Conservation (phyloP, 2,113 vertebrate genomes). For the Lonchura striata region DNA sequence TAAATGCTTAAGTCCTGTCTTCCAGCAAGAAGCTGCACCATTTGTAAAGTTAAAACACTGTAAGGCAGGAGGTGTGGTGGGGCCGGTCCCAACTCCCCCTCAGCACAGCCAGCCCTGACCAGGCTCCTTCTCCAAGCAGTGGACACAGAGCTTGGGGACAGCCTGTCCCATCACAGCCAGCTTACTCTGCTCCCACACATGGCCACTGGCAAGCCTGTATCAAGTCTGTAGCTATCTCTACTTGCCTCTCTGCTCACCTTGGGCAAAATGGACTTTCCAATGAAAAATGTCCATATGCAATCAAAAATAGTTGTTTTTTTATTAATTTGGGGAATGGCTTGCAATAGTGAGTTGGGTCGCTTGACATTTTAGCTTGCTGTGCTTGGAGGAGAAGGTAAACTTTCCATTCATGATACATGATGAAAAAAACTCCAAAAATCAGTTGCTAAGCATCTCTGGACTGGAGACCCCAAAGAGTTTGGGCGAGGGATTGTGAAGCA, state of each 20-base stretch:
- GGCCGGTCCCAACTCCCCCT: neutral
- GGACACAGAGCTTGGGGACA: neutral
- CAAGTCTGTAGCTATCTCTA: fast-evolving
- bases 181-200: neutral
- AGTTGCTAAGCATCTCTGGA: neutral
- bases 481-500: neutral
- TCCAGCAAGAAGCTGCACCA: neutral
- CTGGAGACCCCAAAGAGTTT: neutral
- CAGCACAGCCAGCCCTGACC: neutral
- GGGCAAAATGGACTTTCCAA: neutral
- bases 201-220: fast-evolving
- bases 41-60: neutral
- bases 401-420: neutral
- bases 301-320: neutral
- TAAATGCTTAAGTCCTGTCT: neutral
- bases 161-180: neutral
- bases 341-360: neutral
- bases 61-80: neutral
- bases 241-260: neutral
- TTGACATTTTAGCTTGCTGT: neutral
- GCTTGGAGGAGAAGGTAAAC: neutral
- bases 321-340: neutral
- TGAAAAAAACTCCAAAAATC: neutral
- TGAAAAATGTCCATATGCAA: neutral
- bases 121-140: neutral